Percentiles rank a stretch among this genome's conserved stretches.
phyloP scores from a whole-genome alignment of 2,797 vertebrate genomes.

The Onychomys torridus region DNA sequence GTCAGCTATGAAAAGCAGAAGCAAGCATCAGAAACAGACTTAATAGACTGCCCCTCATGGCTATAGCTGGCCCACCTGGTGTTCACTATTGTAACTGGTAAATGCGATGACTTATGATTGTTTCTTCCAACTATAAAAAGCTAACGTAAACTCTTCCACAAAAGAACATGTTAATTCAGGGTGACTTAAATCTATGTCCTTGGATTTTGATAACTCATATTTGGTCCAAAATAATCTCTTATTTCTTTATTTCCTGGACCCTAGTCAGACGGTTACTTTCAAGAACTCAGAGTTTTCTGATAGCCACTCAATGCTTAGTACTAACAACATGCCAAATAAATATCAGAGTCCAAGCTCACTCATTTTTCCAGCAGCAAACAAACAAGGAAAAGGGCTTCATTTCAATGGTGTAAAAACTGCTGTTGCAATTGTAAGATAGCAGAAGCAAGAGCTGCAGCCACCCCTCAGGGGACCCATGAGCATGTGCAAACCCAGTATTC shows the following conservation, averaged over 20 bases:
- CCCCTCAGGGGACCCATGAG: background rate
- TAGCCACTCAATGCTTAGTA: background rate
- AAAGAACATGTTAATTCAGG: background rate
- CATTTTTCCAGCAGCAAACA: background rate
- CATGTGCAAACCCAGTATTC: too few relatives aligned
- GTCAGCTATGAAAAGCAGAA: background rate
- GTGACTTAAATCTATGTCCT: background rate
- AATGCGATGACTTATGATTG: background rate
- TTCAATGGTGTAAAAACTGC: background rate
- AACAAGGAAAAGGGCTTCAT: background rate
- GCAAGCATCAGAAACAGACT: background rate
- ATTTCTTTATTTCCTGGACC: background rate
- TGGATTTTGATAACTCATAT: too few relatives aligned
- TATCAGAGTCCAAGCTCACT: background rate
- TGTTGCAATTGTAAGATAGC: background rate
- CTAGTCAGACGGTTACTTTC: background rate
- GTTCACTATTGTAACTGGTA: background rate
- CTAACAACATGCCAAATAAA: background rate
- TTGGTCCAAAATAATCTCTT: background rate
- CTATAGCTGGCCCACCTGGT: background rate
- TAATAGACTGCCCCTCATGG: too few relatives aligned
- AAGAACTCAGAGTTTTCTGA: background rate
- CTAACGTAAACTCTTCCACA: background rate
- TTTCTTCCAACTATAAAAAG: background rate
- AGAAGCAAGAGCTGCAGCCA: background rate